Percentiles rank a stretch among this genome's conserved stretches.
These are phyloP conservation scores for Acrobasis consociella DNA, from an alignment of 2,888 invertebrate genomes.

Conservation along the genomic window DNA sequence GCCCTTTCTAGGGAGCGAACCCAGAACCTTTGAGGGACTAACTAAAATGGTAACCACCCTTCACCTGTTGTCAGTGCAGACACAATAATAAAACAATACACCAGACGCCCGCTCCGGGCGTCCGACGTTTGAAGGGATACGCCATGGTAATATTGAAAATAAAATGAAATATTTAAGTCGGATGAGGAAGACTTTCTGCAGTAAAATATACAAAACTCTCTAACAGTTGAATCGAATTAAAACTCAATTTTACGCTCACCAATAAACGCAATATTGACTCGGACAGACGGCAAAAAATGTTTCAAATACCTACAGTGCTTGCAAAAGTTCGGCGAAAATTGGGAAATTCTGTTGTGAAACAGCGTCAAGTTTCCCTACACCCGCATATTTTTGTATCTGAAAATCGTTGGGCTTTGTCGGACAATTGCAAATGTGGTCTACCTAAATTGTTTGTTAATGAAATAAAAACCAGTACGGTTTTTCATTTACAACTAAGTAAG, in stretches of 20 bases:
- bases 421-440: not conserved
- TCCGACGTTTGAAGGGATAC: no score
- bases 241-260: not conserved
- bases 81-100: no score
- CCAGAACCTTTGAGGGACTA: no score
- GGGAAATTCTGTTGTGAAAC: not conserved
- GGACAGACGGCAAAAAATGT: not conserved
- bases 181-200: no score
- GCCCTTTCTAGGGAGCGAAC: no score
- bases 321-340: not conserved
- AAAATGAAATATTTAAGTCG: no score
- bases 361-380: not conserved
- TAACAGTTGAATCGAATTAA: not conserved
- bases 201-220: no score
- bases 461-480: not conserved
- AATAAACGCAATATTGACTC: no score
- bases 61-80: no score
- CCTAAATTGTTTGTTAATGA: not conserved
- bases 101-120: no score
- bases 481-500: not conserved
- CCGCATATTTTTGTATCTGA: not conserved
- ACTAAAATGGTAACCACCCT: no score
- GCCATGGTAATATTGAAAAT: no score
- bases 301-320: not conserved
- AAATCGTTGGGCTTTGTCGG: not conserved